Conservation (phyloP, 2,888 invertebrate genomes). For the Tinea pellionella region DNA sequence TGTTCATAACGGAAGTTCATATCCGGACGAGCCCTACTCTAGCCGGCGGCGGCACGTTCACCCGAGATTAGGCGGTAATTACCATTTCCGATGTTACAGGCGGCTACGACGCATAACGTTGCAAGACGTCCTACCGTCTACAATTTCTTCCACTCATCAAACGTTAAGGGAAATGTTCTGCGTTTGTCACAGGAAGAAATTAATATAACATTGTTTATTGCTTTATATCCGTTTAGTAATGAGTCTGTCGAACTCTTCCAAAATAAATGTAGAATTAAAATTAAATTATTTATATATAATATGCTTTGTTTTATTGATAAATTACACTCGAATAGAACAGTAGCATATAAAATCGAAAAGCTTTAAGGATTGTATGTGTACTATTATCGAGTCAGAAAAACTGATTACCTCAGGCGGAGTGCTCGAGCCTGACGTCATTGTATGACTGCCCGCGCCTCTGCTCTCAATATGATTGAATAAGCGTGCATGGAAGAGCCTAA, state of each 20-base stretch:
- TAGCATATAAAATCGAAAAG: background rate
- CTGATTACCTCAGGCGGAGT: conserved; percentile 53
- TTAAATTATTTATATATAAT: background rate
- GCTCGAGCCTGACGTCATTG: conserved; percentile 32
- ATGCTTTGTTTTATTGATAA: background rate
- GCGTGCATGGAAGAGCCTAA: conserved; percentile 54
- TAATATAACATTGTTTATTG: background rate
- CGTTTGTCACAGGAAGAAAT: conserved; percentile 9
- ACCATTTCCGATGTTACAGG: conserved; percentile 56
- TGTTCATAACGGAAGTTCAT: conserved; percentile 90
- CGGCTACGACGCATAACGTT: background rate
- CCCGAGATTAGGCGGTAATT: conserved; percentile 71
- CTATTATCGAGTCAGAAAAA: conserved; percentile 49
- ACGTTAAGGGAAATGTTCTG: background rate
- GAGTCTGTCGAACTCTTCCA: too few species aligned
- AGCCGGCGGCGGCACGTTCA: conserved; percentile 38
- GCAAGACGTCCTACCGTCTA: background rate
- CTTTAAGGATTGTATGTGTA: conserved; percentile 26
- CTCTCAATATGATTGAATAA: conserved; percentile 64
- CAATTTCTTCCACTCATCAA: background rate
- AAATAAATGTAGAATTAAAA: background rate
- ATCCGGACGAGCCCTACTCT: conserved; percentile 73
- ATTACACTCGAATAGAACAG: background rate
- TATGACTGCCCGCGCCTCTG: conserved; percentile 35
- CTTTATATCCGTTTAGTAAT: background rate